Evolutionary conservation across 2,113 vertebrate genomes (phyloP).

Genomic region (Rhynchomys soricoides): DNA sequence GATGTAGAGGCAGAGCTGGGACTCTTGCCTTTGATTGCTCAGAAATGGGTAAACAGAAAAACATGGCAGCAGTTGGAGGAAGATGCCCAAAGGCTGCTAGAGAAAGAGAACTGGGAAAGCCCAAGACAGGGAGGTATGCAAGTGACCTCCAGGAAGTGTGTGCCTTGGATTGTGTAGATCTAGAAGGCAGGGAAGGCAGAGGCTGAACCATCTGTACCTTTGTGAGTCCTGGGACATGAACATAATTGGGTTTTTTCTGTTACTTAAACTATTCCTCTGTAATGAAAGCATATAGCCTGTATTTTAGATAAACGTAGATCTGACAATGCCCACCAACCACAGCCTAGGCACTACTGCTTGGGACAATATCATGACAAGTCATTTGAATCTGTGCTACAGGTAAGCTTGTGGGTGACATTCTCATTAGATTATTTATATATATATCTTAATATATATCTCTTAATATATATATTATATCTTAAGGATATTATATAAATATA

Average conservation of each 20-base stretch:
- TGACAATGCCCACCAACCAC: not conserved
- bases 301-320: not conserved
- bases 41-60: not conserved
- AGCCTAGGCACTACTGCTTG: not conserved
- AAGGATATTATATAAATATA: too few species aligned
- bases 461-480: too few species aligned
- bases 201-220: too few species aligned
- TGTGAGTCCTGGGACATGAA: not conserved
- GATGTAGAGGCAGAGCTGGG: not conserved
- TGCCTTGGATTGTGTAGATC: not conserved
- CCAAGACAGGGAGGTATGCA: not conserved
- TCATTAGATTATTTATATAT: not conserved
- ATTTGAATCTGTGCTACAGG: conserved; percentile 6
- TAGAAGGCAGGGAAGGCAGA: not conserved
- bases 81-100: not conserved
- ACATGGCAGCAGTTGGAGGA: not conserved
- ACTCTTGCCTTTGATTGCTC: not conserved
- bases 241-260: not conserved
- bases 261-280: not conserved
- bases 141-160: not conserved
- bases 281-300: not conserved
- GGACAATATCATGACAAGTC: not conserved
- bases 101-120: not conserved
- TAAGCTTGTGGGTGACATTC: not conserved
- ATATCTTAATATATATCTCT: too few species aligned